Evolutionary conservation across 2,113 vertebrate species (phyloP), one percentile per base, ranked within the genome.

Genomic region (Microcebus ravelobensis): DNA sequence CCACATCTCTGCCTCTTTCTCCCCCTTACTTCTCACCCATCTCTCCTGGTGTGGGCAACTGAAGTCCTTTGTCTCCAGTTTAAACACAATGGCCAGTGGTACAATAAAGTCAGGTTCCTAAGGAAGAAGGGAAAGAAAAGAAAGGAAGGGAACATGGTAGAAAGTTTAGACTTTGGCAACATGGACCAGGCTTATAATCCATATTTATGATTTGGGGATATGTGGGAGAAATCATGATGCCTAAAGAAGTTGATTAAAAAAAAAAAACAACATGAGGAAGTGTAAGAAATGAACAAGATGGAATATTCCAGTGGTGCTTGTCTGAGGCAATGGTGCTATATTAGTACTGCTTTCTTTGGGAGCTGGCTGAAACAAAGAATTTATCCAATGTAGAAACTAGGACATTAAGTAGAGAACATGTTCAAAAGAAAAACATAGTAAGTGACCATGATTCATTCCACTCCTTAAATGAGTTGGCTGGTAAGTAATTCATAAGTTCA

Each of bases 381-480:
- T 18, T 77, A 63, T 68, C n/a, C 25, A 52, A 1, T 11, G 31
- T 63, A 95, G 45, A 92, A 93, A 92, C 55, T 17, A 87, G 57
- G 67, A 39, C n/a, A 57, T 27, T 36, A 59, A 94, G 17, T 61
- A 86, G 50, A 91, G 55, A 77, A 57, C 31, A 67, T 14, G 27
- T 79, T 94, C 82, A 61, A 89, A 95, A 95, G 29, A 87, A 52
- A 84, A 85, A 76, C 48, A 39, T 52, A 48, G 7, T 11, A 73
- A 50, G 6, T 65, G 74, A 36, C 10, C 42, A 8, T 52, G n/a
- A 70, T 70, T 94, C 65, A 17, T 94, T 90, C 39, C 8, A 45
- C 15, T 61, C 57, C 71, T 83, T 81, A 42, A 52, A 57, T 57
- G 48, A 91, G 59, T 18, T 55, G 63, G 42, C 65, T 90, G 63